These are phyloP conservation scores for Bubalus kerabau DNA, from an alignment of 2,113 vertebrate species.

Conservation along the genomic window DNA sequence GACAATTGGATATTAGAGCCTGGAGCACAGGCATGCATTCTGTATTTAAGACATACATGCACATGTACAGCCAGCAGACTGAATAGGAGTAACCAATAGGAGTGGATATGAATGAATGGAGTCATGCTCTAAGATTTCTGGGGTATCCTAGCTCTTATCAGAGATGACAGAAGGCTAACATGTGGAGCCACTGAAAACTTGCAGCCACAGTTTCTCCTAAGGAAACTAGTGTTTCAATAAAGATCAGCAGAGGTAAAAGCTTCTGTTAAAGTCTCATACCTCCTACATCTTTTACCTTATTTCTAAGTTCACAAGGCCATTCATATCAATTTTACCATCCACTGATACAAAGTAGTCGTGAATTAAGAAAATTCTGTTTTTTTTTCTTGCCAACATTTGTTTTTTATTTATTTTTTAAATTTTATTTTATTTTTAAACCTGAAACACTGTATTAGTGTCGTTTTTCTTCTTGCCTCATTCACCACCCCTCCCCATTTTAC, in stretches of 20 bases:
- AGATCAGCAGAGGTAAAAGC: not conserved
- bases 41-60: not conserved
- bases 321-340: rapidly evolving
- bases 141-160: not conserved
- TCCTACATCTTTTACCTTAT: not conserved
- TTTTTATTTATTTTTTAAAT: too few relatives aligned
- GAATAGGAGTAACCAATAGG: not conserved
- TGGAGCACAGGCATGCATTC: not conserved
- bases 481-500: rapidly evolving
- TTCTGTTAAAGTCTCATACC: not conserved
- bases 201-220: not conserved
- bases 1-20: not conserved
- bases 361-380: not conserved
- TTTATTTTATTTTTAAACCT: too few relatives aligned
- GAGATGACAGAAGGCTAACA: not conserved
- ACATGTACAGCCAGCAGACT: not conserved
- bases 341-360: not conserved
- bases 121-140: not conserved
- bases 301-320: not conserved
- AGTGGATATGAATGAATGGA: not conserved
- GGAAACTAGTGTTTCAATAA: not conserved
- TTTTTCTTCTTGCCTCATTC: not conserved
- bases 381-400: too few relatives aligned
- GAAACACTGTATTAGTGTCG: too few relatives aligned
- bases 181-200: not conserved